A percentile compares a stretch with the other conserved stretches of the same genome.
Evolutionary conservation across 2,888 invertebrate species (phyloP).

Genomic region (Scaptomyza reducta): DNA sequence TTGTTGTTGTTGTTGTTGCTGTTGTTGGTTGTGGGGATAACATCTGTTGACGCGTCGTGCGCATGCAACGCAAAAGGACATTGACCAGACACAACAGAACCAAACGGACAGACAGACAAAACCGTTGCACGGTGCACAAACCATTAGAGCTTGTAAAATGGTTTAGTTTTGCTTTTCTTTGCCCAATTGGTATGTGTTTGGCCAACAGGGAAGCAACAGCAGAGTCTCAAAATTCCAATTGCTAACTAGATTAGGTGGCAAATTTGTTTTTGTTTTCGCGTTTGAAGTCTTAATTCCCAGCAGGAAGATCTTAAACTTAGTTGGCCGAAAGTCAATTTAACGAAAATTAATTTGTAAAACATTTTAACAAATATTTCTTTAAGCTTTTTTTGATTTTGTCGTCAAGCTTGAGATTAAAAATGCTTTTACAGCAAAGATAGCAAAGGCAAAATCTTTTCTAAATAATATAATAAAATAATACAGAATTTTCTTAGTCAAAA

Average conservation of each 20-base stretch:
- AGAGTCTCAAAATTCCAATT: slow-evolving; percentile 28
- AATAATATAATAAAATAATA: too few relatives aligned
- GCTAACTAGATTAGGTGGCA: slow-evolving; percentile 9
- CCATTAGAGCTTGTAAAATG: slow-evolving; percentile 63
- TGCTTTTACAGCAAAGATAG: too few relatives aligned
- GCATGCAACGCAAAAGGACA: slow-evolving; percentile 63
- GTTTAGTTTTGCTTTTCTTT: slow-evolving; percentile 24
- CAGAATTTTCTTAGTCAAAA: too few relatives aligned
- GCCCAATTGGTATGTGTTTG: slow-evolving; percentile 1
- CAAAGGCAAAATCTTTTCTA: too few relatives aligned
- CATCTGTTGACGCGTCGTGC: slow-evolving; percentile 80
- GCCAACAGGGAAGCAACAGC: slow-evolving; percentile 12
- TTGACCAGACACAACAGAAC: slow-evolving; percentile 4
- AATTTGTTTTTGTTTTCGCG: background rate
- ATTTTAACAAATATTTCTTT: too few relatives aligned
- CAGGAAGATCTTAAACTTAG: too few relatives aligned
- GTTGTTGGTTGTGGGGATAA: slow-evolving; percentile 55
- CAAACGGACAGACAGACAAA: slow-evolving; percentile 27
- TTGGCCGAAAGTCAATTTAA: too few relatives aligned
- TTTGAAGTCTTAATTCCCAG: slow-evolving; percentile 25
- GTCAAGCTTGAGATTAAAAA: too few relatives aligned
- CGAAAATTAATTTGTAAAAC: too few relatives aligned
- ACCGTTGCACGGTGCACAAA: slow-evolving; percentile 49
- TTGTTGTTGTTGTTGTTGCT: background rate
- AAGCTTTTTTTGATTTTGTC: too few relatives aligned